Evolutionary conservation across 2,797 vertebrate species (phyloP), one percentile per base, ranked within the genome.

Genomic region (Enteromius viviparus): DNA sequence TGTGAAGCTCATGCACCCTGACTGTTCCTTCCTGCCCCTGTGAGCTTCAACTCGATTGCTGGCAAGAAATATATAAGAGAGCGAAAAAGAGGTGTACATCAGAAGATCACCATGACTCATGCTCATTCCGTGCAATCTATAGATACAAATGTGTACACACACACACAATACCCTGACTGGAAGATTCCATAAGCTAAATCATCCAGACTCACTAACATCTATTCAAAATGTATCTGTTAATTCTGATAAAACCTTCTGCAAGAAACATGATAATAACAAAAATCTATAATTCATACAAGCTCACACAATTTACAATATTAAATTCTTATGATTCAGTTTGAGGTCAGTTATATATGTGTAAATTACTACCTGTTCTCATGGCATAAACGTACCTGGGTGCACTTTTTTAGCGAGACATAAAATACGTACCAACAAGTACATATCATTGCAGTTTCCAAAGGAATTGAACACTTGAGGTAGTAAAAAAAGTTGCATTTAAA

Each of bases 71-170:
- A 66, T 84, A 81, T 72, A 80, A 55, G 60, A 74, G 84, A 85
- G 72, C 3, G n/a, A 80, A 66, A n/a, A 26, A 68, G 58, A 62
- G 60, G 60, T 76, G 51, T 11, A 11, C 58, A 26, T 79, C 83
- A 78, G 42, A 78, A 58, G 62, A 85, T 82, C 21, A 77, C 26
- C 5, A 45, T 87, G 88, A 87, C 71, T 85, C 85, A 85, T 70
- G 83, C 66, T 19, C 58, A 68, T 79, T 80, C 32, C 23, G 45
- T 55, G 45, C 45, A 17, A 70, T 80, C 37, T 34, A 65, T 4
- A 75, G 45, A 81, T n/a, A 65, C 47, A 51, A 29, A 58, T 75
- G 21, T 12, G 26, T 34, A 21, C 40, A 64, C 65, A 66, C 65
- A 42, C 49, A 15, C 51, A 40, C 53, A 15, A 15, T 68, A 14